Conservation (phyloP, 2,113 vertebrate species). For the Asarcornis scutulata region DNA sequence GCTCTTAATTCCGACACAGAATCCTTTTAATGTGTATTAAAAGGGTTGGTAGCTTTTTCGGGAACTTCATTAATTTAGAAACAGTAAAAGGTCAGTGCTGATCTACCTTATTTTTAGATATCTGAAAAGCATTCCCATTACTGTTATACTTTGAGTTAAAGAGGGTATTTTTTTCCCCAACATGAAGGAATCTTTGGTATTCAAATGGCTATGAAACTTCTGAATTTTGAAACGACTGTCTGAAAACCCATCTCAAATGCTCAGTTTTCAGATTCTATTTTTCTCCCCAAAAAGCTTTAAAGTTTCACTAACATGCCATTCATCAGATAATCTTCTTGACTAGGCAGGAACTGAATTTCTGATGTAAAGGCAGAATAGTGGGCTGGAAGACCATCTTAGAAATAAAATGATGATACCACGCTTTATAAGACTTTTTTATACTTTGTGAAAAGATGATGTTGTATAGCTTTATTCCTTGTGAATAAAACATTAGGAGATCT, state of each 20-base stretch:
- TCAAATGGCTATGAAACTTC: not conserved
- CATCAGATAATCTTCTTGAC: not conserved
- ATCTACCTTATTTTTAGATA: not conserved
- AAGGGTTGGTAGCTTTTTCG: rapidly evolving
- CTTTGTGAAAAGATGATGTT: not conserved
- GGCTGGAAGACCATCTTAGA: not conserved
- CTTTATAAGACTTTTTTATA: not conserved
- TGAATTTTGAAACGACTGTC: not conserved
- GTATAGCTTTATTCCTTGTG: not conserved
- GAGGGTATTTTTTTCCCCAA: rapidly evolving
- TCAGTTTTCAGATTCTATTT: not conserved
- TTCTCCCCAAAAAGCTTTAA: not conserved
- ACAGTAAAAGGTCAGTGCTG: not conserved
- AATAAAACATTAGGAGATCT: not conserved
- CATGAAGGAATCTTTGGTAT: not conserved
- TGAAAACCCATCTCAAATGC: not conserved
- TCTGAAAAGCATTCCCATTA: not conserved
- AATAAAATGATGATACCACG: not conserved
- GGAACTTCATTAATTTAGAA: not conserved
- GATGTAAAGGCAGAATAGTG: not conserved
- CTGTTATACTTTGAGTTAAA: not conserved
- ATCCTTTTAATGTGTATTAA: not conserved
- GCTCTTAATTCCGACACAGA: not conserved
- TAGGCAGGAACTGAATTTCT: not conserved
- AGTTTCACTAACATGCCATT: not conserved